These are phyloP conservation scores for Stenichneumon culpator DNA, from an alignment of 2,888 invertebrate species.

Conservation along the genomic window DNA sequence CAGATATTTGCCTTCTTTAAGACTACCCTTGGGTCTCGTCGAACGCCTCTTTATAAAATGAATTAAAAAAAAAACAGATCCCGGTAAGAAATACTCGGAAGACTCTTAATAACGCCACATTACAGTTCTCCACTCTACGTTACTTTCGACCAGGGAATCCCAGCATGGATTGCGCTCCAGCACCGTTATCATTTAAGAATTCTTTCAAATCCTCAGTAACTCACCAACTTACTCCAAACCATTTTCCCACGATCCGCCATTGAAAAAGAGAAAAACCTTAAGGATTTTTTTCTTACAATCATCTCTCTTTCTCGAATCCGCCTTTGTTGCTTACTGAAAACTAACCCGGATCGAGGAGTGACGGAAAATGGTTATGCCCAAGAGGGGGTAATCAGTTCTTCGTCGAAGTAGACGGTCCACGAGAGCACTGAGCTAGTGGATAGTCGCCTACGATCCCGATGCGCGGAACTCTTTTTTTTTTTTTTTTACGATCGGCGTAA, in stretches of 20 bases:
- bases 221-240: conserved; percentile 33
- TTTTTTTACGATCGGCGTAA: conserved; percentile 10
- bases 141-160: neutral
- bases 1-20: no score
- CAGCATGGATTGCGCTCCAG: neutral
- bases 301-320: neutral
- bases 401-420: conserved; percentile 40
- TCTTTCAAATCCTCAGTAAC: conserved; percentile 12
- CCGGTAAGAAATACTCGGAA: neutral
- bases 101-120: neutral
- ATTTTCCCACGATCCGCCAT: conserved; percentile 48
- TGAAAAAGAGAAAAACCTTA: conserved; percentile 31
- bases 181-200: conserved; percentile 3
- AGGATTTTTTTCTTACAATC: conserved; percentile 32
- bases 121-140: neutral
- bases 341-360: conserved; percentile 34
- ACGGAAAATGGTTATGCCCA: conserved; percentile 60
- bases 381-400: conserved; percentile 58
- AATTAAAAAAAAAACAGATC: neutral
- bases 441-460: neutral
- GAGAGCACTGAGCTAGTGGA: conserved; percentile 13
- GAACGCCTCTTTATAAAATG: no score
- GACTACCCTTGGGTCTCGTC: no score
- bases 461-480: conserved; percentile 1
- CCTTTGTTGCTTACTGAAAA: conserved; percentile 38